Evolutionary conservation across 1,140 invertebrate species (phyloP).

Genomic region (Papilio glaucus): DNA sequence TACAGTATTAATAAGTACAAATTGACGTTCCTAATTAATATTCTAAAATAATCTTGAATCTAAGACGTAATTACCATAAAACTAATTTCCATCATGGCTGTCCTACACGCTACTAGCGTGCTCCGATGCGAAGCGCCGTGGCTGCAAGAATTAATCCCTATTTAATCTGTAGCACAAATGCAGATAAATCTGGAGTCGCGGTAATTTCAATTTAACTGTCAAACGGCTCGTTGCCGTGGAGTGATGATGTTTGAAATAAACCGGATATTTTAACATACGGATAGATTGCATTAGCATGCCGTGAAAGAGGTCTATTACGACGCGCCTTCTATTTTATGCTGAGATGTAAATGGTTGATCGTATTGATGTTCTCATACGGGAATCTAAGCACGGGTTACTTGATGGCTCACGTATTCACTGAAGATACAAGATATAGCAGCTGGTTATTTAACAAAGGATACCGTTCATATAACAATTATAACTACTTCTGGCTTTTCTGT

Average conservation of each 20-base stretch:
- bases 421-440: no score
- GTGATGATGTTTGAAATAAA: slow-evolving; percentile 38
- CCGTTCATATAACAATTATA: no score
- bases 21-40: slow-evolving; percentile 32
- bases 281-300: slow-evolving; percentile 28
- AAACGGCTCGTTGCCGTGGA: slow-evolving; percentile 29
- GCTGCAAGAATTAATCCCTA: slow-evolving; percentile 38
- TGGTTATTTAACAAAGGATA: no score
- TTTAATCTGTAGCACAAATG: slow-evolving; percentile 40
- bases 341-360: neutral
- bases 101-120: slow-evolving; percentile 31
- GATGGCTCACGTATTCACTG: neutral
- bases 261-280: slow-evolving; percentile 33
- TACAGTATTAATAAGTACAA: slow-evolving; percentile 24
- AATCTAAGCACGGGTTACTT: neutral
- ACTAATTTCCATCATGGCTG: slow-evolving; percentile 31
- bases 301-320: slow-evolving; percentile 15
- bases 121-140: slow-evolving; percentile 20
- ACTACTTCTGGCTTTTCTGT: no score
- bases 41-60: slow-evolving; percentile 29
- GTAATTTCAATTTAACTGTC: slow-evolving; percentile 44
- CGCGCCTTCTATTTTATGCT: neutral
- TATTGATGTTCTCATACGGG: neutral
- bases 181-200: slow-evolving; percentile 36
- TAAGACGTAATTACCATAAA: slow-evolving; percentile 31